A percentile compares a stretch with the other conserved stretches of the same genome.
Evolutionary conservation across 2,113 vertebrate genomes (phyloP).

Genomic region (Microtus ochrogaster): DNA sequence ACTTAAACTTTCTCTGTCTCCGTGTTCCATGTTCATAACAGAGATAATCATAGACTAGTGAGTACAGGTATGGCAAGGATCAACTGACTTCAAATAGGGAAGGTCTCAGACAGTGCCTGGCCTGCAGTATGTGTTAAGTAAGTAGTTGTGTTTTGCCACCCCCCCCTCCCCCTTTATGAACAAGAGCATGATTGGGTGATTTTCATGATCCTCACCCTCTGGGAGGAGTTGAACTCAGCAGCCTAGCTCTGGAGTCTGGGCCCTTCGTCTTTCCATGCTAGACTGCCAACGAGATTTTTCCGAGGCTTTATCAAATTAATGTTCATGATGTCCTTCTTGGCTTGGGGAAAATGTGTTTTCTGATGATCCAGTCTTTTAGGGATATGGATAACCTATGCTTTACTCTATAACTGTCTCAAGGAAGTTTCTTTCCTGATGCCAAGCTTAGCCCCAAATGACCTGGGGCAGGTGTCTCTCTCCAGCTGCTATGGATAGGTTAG

Average conservation of each 20-base stretch:
- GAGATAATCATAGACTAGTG: neutral
- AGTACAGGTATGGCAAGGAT: neutral
- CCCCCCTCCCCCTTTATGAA: neutral
- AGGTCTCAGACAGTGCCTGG: neutral
- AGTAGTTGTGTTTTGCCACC: neutral
- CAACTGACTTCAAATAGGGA: neutral
- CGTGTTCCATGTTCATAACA: conserved; percentile 21
- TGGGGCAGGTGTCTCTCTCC: neutral
- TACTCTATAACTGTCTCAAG: neutral
- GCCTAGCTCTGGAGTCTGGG: neutral
- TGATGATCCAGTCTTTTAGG: neutral
- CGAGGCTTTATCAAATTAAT: neutral
- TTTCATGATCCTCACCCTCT: neutral
- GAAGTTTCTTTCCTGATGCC: neutral
- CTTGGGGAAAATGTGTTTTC: neutral
- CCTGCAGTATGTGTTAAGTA: neutral
- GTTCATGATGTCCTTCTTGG: neutral
- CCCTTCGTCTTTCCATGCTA: neutral
- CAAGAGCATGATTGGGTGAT: neutral
- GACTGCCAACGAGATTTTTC: neutral
- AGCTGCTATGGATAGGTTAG: neutral
- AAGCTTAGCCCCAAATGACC: neutral
- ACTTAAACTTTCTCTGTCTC: neutral
- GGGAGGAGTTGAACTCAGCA: neutral
- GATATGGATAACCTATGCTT: neutral